A percentile compares a stretch with the other conserved stretches of the same genome.
phyloP scores from a whole-genome alignment of 2,797 vertebrate genomes.

The Percopsis omiscomaycus region DNA sequence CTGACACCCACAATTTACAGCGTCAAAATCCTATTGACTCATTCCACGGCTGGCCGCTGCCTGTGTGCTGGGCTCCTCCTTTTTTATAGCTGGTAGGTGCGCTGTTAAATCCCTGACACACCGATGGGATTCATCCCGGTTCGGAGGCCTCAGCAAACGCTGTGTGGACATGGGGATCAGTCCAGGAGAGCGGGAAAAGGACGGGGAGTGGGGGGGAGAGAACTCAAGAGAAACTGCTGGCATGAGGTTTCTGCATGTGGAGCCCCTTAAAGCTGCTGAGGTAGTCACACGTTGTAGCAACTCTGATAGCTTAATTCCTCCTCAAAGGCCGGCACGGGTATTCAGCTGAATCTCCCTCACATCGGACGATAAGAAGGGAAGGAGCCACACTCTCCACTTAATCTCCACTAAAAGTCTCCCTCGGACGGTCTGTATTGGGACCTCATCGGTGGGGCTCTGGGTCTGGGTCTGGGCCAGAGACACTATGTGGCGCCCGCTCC shows the following conservation, averaged over 20 bases:
- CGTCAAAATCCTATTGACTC: slow-evolving; percentile 66
- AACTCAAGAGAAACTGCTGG: slow-evolving; percentile 57
- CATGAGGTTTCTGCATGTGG: slow-evolving; percentile 56
- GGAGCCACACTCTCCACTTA: neutral
- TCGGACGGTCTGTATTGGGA: slow-evolving; percentile 21
- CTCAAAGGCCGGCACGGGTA: slow-evolving; percentile 33
- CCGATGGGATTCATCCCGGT: slow-evolving; percentile 64
- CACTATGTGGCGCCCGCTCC: neutral
- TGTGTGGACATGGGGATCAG: slow-evolving; percentile 69
- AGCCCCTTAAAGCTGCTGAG: slow-evolving; percentile 59
- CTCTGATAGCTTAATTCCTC: slow-evolving; percentile 52
- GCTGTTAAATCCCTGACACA: slow-evolving; percentile 67
- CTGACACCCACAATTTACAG: slow-evolving; percentile 65
- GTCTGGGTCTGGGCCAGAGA: too few relatives aligned
- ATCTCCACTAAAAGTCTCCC: slow-evolving; percentile 1
- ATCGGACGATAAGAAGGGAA: slow-evolving; percentile 26
- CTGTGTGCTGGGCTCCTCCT: slow-evolving; percentile 50
- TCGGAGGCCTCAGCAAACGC: slow-evolving; percentile 69
- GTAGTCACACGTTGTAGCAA: slow-evolving; percentile 33
- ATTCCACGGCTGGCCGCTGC: slow-evolving; percentile 46
- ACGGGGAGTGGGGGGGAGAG: slow-evolving; percentile 15
- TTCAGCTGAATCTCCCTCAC: slow-evolving; percentile 8
- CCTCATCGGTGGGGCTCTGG: too few relatives aligned
- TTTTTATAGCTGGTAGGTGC: slow-evolving; percentile 24
- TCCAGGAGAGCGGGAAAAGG: slow-evolving; percentile 26